Percentiles rank a stretch among this genome's conserved stretches.
Evolutionary conservation across 2,888 invertebrate species (phyloP).

Genomic region (Lottia scabra): DNA sequence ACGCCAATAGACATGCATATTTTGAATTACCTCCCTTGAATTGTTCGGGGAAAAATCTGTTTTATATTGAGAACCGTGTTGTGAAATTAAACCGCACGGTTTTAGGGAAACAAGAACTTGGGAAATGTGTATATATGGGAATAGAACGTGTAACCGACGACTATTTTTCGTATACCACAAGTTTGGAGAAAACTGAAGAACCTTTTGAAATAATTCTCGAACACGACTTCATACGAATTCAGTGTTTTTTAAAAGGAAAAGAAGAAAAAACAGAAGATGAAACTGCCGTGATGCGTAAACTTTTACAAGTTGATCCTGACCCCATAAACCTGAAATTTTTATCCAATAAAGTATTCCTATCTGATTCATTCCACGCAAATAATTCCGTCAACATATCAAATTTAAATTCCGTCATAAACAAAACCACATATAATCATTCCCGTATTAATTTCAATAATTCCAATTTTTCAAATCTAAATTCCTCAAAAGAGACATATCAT

Average conservation of each 20-base stretch:
- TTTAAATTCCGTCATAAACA: background rate
- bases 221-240: slow-evolving; percentile 53
- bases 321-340: slow-evolving; percentile 6
- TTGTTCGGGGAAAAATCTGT: slow-evolving; percentile 44
- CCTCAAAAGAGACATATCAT: background rate
- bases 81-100: slow-evolving; percentile 42
- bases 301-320: background rate
- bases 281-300: slow-evolving; percentile 2
- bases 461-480: background rate
- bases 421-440: background rate
- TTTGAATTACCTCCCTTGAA: slow-evolving; percentile 39
- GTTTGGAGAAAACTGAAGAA: slow-evolving; percentile 27
- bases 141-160: slow-evolving; percentile 46
- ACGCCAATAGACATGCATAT: slow-evolving; percentile 47
- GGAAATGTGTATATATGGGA: slow-evolving; percentile 49
- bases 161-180: slow-evolving; percentile 41
- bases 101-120: slow-evolving; percentile 28
- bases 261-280: slow-evolving; percentile 14
- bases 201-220: slow-evolving; percentile 45
- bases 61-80: slow-evolving; percentile 38
- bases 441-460: background rate
- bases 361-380: slow-evolving; percentile 3
- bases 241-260: slow-evolving; percentile 38
- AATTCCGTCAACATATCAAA: background rate
- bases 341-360: no score